Conservation (phyloP, 1,140 invertebrate genomes). For the Colletes gigas region DNA sequence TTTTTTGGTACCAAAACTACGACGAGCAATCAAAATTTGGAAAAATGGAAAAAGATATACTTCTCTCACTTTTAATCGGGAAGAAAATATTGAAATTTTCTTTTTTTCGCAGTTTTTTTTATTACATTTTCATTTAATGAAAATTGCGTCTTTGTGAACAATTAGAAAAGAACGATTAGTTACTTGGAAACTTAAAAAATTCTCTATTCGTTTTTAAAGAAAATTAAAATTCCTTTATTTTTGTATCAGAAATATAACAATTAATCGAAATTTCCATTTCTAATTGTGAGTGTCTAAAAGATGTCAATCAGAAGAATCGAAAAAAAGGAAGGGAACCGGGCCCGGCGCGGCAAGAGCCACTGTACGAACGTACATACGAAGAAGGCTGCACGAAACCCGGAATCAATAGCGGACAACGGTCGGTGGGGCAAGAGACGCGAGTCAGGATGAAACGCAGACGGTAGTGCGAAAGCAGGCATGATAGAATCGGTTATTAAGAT, state of each 20-base stretch:
- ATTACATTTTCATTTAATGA: neutral
- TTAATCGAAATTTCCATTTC: conserved; percentile 9
- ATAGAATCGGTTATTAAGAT: conserved; percentile 44
- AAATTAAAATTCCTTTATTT: neutral
- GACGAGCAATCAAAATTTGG: neutral
- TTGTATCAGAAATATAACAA: too few species aligned
- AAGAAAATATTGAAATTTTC: neutral
- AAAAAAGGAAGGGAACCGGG: conserved; percentile 41
- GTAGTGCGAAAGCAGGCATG: conserved; percentile 46
- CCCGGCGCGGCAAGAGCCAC: conserved; percentile 55
- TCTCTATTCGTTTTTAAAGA: too few species aligned
- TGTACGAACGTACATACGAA: conserved; percentile 64
- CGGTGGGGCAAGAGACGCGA: conserved; percentile 60
- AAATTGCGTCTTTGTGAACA: neutral
- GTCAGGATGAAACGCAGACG: conserved; percentile 55
- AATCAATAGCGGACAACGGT: conserved; percentile 74
- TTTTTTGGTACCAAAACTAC: neutral
- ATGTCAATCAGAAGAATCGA: conserved; percentile 24
- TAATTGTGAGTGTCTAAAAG: neutral
- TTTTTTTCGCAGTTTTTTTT: too few species aligned
- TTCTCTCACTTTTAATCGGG: neutral
- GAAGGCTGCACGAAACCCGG: conserved; percentile 69
- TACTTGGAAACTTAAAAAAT: neutral
- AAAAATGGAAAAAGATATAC: neutral
- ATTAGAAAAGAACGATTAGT: neutral